Conservation (phyloP, 2,797 vertebrate species). For the Telmatherina bonti region DNA sequence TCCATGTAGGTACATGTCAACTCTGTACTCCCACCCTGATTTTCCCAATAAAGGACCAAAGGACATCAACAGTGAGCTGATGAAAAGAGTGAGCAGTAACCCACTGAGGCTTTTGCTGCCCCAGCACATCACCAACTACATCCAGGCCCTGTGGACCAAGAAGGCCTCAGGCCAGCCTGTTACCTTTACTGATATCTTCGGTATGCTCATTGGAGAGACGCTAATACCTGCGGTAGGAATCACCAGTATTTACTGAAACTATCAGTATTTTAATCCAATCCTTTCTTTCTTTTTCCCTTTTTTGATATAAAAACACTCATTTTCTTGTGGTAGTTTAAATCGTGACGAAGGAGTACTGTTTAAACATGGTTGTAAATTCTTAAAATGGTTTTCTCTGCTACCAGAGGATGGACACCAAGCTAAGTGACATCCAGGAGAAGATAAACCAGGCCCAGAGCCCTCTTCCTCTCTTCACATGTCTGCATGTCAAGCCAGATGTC, state of each 20-base stretch:
- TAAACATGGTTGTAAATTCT: not conserved
- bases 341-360: not conserved
- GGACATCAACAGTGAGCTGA: conserved; percentile 94
- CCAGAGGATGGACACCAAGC: conserved; percentile 93
- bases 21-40: conserved; percentile 92
- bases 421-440: conserved; percentile 92
- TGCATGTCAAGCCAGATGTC: conserved; percentile 98
- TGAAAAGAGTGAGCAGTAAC: conserved; percentile 92
- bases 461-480: conserved; percentile 95
- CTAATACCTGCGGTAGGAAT: conserved; percentile 91
- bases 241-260: not conserved
- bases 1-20: conserved; percentile 93
- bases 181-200: conserved; percentile 98
- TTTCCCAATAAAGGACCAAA: conserved; percentile 92
- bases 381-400: conserved; percentile 14
- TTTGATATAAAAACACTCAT: not conserved
- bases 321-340: too few relatives aligned
- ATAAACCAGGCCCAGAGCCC: conserved; percentile 87
- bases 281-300: not conserved
- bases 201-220: conserved; percentile 98
- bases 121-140: conserved; percentile 93
- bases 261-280: not conserved
- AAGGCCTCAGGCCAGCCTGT: conserved; percentile 94
- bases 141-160: conserved; percentile 95
- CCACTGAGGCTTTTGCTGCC: conserved; percentile 93